Evolutionary conservation across 2,113 vertebrate species (phyloP).

Genomic region (Saimiri boliviensis): DNA sequence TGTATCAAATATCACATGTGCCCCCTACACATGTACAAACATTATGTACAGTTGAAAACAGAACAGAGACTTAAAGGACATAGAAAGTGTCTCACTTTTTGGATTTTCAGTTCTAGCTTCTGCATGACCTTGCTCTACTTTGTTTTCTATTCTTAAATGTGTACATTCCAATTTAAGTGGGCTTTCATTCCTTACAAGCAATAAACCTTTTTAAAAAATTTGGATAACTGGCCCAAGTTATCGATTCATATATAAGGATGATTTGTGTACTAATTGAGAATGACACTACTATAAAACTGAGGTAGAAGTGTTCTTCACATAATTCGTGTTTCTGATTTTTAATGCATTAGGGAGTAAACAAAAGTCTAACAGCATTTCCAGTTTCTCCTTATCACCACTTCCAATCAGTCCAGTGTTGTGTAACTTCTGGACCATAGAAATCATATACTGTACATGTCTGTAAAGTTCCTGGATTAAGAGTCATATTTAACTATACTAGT

Average conservation of each 20-base stretch:
- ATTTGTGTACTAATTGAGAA: neutral
- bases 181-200: neutral
- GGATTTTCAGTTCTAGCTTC: neutral
- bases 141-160: neutral
- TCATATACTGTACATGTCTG: neutral
- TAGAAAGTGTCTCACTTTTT: neutral
- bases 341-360: neutral
- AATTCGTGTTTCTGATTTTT: neutral
- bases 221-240: neutral
- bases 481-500: neutral
- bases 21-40: neutral
- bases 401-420: too few relatives aligned
- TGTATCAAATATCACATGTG: neutral
- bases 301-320: neutral
- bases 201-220: neutral
- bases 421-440: neutral
- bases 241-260: neutral
- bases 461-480: neutral
- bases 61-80: neutral
- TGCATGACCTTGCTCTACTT: neutral
- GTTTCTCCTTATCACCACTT: neutral
- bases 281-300: neutral
- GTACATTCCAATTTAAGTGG: neutral
- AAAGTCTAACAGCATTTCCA: neutral
- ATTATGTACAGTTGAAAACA: neutral